Base-by-base conservation (phyloP, 2,797 vertebrate species). In the Clamator glandarius region DNA sequence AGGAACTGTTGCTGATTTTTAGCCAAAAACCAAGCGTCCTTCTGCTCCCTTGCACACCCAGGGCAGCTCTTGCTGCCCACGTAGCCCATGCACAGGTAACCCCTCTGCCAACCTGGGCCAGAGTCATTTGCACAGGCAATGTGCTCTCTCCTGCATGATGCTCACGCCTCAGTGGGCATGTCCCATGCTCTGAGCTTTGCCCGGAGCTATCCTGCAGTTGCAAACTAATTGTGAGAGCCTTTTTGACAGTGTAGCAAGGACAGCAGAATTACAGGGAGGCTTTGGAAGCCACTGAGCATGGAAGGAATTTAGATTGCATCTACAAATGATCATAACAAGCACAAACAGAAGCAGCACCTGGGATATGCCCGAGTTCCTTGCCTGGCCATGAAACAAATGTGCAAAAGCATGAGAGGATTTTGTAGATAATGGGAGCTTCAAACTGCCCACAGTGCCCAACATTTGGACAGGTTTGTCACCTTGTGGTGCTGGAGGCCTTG, bases 91-190 rank as follows among this genome's bases (percentile, higher is more conserved):
- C 20, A 26, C n/a, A 13, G 51, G 52, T 33, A 12, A 21, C 19
- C 20, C 46, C 23, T 25, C 64, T 3, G 20, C 75, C 12, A 9
- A 48, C 42, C 59, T 28, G 46, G 25, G 10, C 58, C 8, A 1
- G 42, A 25, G 36, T n/a, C 2, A 1, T 35, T 72, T 21, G 50
- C 26, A 7, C 1, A 2, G 67, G 57, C 0, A 2, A 9, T 1
- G 26, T 16, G 48, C 52, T 51, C n/a, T 48, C 33, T 66, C 42
- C 44, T 3, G 8, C 4, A 1, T 1, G 4, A 44, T 63, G 68
- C 28, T 94, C 26, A 3, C 41, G 73, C 68, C 76, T 83, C 26
- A 9, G 26, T 10, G 46, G 68, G 61, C 80, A 74, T 2, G 14
- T 72, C 50, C 80, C 9, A 1, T 29, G 58, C 76, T 2, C 0